Evolutionary conservation across 2,888 invertebrate species (phyloP), one percentile per base, ranked within the genome.

Genomic region (Prosapia bicincta): DNA sequence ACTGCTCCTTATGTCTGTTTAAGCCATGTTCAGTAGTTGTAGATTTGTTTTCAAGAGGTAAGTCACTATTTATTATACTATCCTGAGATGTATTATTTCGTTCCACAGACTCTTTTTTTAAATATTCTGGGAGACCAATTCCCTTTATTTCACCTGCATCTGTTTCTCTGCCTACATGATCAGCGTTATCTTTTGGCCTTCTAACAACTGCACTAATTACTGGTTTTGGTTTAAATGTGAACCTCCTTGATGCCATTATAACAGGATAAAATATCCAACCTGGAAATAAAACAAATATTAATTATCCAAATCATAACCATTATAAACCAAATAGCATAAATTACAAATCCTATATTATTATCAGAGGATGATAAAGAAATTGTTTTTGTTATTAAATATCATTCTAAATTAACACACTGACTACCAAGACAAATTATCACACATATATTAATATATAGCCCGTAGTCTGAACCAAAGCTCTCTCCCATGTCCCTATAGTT

Each of bases 211-310:
- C 30, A 20, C 69, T 69, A 23, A 74, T 32, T 26, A 69, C 26
- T 23, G 74, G 74, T 30, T 74, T 74, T 28, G 74, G 74, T 69
- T 74, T 74, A 25, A 74, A 74, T 24, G 69, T 74, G 3, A 74
- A 69, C n/a, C 28, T 15, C 10, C 67, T 54, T 54, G 54, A 54
- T 20, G 54, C 54, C 54, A 54, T 54, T 10, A 20, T 54, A 5
- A 54, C 6, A 6, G 9, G 20, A 6, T 54, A 54, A 9, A 20
- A 54, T 3, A 3, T 54, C 1, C 20, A 54, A 54, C 54, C 54
- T 54, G 54, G 20, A 54, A 54, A 13, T 20, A 20, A 54, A 54
- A 54, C n/a, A n/a, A n/a, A n/a, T n/a, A n/a, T n/a, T n/a, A n/a
- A n/a, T n/a, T n/a, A n/a, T n/a, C n/a, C n/a, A n/a, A n/a, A n/a